Base-by-base conservation (phyloP, 2,113 vertebrate species). In the Panthera leo region DNA sequence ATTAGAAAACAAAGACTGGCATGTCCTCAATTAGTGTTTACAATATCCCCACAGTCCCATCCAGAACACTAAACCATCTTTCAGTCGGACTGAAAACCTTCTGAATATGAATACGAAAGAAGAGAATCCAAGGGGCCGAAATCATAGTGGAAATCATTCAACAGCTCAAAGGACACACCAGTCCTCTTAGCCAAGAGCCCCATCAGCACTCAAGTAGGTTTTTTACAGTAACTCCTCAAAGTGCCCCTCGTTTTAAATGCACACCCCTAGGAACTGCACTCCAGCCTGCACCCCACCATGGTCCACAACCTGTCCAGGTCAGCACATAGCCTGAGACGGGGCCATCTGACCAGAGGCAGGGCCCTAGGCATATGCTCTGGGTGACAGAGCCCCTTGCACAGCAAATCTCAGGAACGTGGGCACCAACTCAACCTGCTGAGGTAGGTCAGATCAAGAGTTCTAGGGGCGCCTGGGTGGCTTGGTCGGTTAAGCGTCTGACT, bases 271-370 rank as follows among this genome's bases (percentile, higher is more conserved):
- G 58, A 53, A 48, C 27, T 23, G 61, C 39, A 16, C 5, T 1
- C 19, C 51, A 55, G 70, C 21, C 61, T n/a, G 34, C 7, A 58
- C 1, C 29, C n/a, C 27, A 45, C 31, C 7, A 78, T 4, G 25
- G 63, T 55, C 73, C 23, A 4, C 82, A n/a, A 4, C 36, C 68
- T 19, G 42, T 2, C 14, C 21, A 34, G 42, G 3, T 8, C 23
- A 63, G 14, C 0, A 0, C 42, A 16, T 3, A 45, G 39, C 14
- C 23, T 13, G 4, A 10, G 15, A 12, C 0, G 0, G 5, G 16
- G 6, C 27, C 12, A 19, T 42, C 7, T 2, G 42, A n/a, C 58
- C 58, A 14, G 0, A 0, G 80, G 18, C 29, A 19, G 39, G 31
- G 7, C 29, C 83, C 25, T 6, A n/a, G 23, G 14, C n/a, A 8